Conservation (phyloP, 2,888 invertebrate species). For the Chrysina gloriosa region DNA sequence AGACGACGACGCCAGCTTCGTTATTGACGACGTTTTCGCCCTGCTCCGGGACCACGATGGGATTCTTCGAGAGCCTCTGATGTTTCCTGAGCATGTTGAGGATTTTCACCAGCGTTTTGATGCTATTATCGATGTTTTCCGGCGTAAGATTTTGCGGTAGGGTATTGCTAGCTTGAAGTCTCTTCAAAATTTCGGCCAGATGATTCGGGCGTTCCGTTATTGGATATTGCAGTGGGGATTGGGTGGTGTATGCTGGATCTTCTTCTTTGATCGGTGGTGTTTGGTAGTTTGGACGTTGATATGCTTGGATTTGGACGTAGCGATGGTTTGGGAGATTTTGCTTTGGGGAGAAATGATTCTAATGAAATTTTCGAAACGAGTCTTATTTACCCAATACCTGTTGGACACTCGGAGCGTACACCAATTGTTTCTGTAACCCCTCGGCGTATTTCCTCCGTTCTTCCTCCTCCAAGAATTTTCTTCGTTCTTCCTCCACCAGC, state of each 20-base stretch:
- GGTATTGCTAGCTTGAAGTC: constrained; percentile 79
- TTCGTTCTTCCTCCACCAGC: constrained; percentile 11
- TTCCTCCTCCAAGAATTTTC: constrained; percentile 15
- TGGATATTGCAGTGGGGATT: too few relatives aligned
- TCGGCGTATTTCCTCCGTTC: constrained; percentile 20
- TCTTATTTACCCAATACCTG: neutral
- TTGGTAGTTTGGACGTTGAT: constrained; percentile 46
- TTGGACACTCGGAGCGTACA: constrained; percentile 4
- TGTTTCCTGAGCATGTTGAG: constrained; percentile 75
- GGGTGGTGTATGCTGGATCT: neutral
- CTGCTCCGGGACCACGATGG: constrained; percentile 62
- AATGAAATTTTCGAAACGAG: neutral
- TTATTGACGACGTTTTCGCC: constrained; percentile 55
- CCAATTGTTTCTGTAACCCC: constrained; percentile 7
- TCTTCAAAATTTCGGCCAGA: constrained; percentile 69
- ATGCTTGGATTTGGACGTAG: constrained; percentile 21
- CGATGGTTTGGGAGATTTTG: constrained; percentile 38
- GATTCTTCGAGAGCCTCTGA: constrained; percentile 58
- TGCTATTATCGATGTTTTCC: constrained; percentile 83
- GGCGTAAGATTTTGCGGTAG: constrained; percentile 81
- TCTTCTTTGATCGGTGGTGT: constrained; percentile 35
- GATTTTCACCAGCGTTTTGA: constrained; percentile 80
- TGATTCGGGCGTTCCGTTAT: constrained; percentile 10
- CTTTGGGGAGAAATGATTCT: neutral
- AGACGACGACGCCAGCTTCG: constrained; percentile 58